Conservation (phyloP, 2,888 invertebrate species). For the Sinotaia quadrata region DNA sequence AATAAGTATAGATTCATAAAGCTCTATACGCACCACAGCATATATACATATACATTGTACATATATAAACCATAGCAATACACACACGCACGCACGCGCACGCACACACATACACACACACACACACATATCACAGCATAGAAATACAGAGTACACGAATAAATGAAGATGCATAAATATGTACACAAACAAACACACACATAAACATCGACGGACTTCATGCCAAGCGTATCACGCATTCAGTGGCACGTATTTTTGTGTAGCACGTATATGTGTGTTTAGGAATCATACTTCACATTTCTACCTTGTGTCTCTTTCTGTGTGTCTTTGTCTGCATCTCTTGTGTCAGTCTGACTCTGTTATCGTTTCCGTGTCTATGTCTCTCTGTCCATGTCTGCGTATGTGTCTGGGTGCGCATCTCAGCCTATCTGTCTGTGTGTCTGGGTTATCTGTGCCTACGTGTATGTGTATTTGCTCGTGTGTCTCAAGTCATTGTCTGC, state of each 20-base stretch:
- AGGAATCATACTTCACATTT: too few relatives aligned
- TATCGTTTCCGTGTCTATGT: not conserved
- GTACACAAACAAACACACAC: not conserved
- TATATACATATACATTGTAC: not conserved
- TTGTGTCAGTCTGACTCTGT: not conserved
- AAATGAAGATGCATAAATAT: not conserved
- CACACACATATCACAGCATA: not conserved
- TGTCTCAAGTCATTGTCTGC: not conserved
- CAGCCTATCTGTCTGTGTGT: not conserved
- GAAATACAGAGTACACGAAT: not conserved
- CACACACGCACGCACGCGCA: not conserved
- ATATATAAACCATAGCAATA: not conserved
- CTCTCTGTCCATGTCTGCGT: not conserved
- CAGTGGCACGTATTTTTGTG: too few relatives aligned
- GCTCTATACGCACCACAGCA: too few relatives aligned
- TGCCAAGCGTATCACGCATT: too few relatives aligned
- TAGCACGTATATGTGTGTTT: too few relatives aligned
- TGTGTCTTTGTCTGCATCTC: not conserved
- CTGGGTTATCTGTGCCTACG: not conserved
- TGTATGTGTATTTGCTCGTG: not conserved
- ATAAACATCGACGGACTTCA: too few relatives aligned
- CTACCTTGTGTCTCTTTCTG: conserved; percentile 1
- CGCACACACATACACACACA: conserved; percentile 1
- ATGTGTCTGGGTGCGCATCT: conserved; percentile 5
- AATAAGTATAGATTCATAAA: too few relatives aligned